Percentiles rank a stretch among this genome's conserved stretches.
These are phyloP conservation scores for Pecten maximus DNA, from an alignment of 2,888 invertebrate species.

Conservation along the genomic window DNA sequence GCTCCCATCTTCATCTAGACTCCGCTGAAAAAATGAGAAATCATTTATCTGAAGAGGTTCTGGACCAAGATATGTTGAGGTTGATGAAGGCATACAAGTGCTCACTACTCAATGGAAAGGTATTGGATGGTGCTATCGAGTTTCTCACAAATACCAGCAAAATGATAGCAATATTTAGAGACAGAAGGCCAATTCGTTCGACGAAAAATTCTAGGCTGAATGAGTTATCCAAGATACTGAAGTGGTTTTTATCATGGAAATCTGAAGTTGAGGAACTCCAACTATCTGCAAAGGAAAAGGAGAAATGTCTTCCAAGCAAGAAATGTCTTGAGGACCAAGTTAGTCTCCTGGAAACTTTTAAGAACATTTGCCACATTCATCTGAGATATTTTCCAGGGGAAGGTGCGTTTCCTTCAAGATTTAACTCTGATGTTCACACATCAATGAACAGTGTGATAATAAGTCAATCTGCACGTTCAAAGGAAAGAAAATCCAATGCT, in stretches of 20 bases:
- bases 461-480: conserved; percentile 43
- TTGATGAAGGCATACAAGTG: conserved; percentile 40
- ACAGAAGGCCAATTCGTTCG: conserved; percentile 11
- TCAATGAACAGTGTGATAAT: conserved; percentile 42
- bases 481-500: conserved; percentile 49
- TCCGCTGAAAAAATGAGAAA: conserved; percentile 48
- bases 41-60: conserved; percentile 42
- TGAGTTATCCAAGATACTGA: neutral
- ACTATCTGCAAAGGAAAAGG: neutral
- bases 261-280: conserved; percentile 9
- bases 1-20: conserved; percentile 41
- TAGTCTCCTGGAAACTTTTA: conserved; percentile 30
- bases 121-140: conserved; percentile 37
- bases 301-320: conserved; percentile 16
- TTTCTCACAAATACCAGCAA: conserved; percentile 40
- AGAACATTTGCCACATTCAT: conserved; percentile 42
- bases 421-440: conserved; percentile 48
- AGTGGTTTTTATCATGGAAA: conserved; percentile 36
- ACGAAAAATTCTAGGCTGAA: neutral
- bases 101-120: neutral
- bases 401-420: conserved; percentile 41
- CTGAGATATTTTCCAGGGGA: conserved; percentile 30
- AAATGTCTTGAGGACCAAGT: conserved; percentile 42
- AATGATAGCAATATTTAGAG: conserved; percentile 41
- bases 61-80: conserved; percentile 36